These are phyloP conservation scores for Anoura caudifer DNA, from an alignment of 2,113 vertebrate species.

Conservation along the genomic window DNA sequence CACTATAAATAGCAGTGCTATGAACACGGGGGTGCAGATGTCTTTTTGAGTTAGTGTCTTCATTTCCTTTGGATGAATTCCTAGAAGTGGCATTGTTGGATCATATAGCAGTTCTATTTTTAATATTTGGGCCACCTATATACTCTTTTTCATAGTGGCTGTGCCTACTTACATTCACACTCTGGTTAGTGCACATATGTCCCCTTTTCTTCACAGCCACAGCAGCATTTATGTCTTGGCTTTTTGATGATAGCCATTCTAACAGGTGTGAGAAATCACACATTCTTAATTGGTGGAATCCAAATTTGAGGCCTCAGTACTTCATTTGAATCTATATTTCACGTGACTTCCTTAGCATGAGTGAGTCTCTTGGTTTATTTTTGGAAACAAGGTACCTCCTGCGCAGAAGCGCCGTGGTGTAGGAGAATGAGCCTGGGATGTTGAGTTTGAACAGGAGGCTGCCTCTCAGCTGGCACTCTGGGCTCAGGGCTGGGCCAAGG, in stretches of 20 bases:
- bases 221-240: background rate
- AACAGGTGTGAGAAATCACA: background rate
- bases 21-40: background rate
- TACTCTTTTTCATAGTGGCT: background rate
- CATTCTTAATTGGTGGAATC: background rate
- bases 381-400: background rate
- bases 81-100: background rate
- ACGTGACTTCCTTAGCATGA: background rate
- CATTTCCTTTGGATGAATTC: background rate
- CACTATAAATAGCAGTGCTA: background rate
- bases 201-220: background rate
- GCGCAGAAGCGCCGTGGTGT: background rate
- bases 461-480: no score
- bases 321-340: background rate
- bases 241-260: background rate
- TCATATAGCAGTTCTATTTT: background rate
- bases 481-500: background rate
- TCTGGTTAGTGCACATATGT: background rate
- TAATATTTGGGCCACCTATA: background rate
- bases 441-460: background rate
- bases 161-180: background rate
- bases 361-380: background rate
- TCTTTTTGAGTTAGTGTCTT: background rate
- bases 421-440: background rate
- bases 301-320: background rate